Evolutionary conservation across 2,797 vertebrate genomes (phyloP), one percentile per base, ranked within the genome.

Genomic region (Odontamblyopus lacepedii): DNA sequence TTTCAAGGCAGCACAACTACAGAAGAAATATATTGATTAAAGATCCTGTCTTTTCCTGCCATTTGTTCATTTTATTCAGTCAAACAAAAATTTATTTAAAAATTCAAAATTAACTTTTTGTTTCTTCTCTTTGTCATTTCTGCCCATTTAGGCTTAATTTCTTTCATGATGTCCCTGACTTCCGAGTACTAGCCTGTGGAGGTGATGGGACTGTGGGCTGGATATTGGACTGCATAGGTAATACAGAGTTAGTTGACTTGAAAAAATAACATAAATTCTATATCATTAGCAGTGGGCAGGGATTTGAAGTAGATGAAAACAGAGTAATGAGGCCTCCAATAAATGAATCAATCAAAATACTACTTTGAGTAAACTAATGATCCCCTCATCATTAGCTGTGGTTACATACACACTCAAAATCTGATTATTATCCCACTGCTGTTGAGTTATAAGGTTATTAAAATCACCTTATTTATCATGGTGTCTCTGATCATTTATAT

Each of bases 141-240:
- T 85, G 16, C 79, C 19, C 19, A 71, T 63, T 53, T 71, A 99
- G 97, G 77, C 91, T 99, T 77, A 97, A 95, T 89, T 98, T 98
- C 80, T 98, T 99, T 79, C 94, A 91, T 0, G 96, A 97, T 29
- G 95, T 97, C 29, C 95, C 97, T 0, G 95, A 98, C 85, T 98
- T 97, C 89, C 95, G 95, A 2, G 94, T 98, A 70, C 92, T 99
- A 32, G 96, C 96, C 4, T 99, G 97, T 0, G 97, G 97, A 71
- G 97, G 97, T 2, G 97, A 99, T 0, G 97, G 97, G 78, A 98
- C 97, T 0, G 96, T 98, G 53, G 97, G 97, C 63, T 98, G 97
- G 97, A 97, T 99, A 89, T 90, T 98, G 70, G 97, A 99, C 90
- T 98, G 95, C 81, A 98, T 99, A 79, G 97, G 97, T 99, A 94